Percentiles rank a stretch among this genome's conserved stretches.
phyloP scores from a whole-genome alignment of 2,113 vertebrate genomes.

The Pithys albifrons region DNA sequence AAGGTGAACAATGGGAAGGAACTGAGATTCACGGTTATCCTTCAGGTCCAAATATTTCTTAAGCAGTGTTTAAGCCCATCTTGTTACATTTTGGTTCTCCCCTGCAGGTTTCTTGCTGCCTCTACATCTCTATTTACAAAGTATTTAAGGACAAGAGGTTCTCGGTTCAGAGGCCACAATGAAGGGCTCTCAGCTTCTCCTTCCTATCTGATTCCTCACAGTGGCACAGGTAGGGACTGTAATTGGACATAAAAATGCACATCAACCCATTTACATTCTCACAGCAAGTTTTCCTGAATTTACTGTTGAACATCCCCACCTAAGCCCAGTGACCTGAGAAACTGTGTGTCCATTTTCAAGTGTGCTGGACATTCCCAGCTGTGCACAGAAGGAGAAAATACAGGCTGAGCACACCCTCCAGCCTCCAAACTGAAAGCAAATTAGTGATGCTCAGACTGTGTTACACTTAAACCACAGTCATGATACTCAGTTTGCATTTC shows the following conservation, averaged over 20 bases:
- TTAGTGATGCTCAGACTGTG: fast-evolving
- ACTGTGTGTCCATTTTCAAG: background rate
- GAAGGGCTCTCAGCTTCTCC: background rate
- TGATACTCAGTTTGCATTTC: fast-evolving
- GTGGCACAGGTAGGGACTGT: background rate
- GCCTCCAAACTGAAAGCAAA: background rate
- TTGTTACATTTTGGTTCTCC: background rate
- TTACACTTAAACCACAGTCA: background rate
- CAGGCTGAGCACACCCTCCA: background rate
- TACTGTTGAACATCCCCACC: fast-evolving
- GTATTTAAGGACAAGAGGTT: background rate
- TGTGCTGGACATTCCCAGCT: background rate
- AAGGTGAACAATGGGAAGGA: background rate
- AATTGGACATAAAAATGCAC: background rate
- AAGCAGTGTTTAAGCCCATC: background rate
- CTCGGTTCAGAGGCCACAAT: background rate
- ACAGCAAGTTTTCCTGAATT: background rate
- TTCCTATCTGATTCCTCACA: background rate
- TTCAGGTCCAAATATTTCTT: background rate
- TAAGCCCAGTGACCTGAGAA: background rate
- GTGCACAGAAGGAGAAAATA: background rate
- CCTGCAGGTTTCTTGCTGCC: background rate
- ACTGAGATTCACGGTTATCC: background rate
- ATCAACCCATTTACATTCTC: background rate
- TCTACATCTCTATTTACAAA: background rate